phyloP scores from a whole-genome alignment of 1,140 invertebrate genomes.

The Conus ventricosus region DNA sequence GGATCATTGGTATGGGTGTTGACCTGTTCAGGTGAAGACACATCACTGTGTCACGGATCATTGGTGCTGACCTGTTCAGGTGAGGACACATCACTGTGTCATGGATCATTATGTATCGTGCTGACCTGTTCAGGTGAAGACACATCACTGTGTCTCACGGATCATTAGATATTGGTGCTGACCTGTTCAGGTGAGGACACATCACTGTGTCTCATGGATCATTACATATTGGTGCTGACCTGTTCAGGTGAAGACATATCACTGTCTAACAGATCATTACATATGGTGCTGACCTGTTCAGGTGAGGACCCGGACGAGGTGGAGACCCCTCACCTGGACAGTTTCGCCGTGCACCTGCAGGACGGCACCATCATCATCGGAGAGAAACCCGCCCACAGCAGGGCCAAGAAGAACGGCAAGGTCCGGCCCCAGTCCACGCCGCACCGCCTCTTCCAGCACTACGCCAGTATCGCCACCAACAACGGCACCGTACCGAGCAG shows the following conservation, averaged over 20 bases:
- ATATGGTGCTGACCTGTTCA: background rate
- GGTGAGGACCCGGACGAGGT: background rate
- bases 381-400: background rate
- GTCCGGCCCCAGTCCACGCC: conserved; percentile 1
- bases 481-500: background rate
- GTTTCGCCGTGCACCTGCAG: conserved; percentile 9
- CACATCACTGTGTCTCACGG: no score
- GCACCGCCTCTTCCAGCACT: conserved; percentile 7
- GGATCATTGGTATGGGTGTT: no score
- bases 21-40: no score
- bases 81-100: background rate
- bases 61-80: background rate
- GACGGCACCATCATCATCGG: conserved; percentile 24
- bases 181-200: no score
- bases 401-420: background rate
- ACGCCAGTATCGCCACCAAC: background rate
- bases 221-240: no score
- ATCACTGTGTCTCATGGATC: no score
- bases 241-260: no score
- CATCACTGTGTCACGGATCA: no score
- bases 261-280: no score
- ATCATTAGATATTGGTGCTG: no score
- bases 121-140: no score
- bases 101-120: no score
- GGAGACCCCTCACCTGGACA: conserved; percentile 24